These are phyloP conservation scores for Popillia japonica DNA, from an alignment of 1,140 invertebrate genomes.

Conservation along the genomic window DNA sequence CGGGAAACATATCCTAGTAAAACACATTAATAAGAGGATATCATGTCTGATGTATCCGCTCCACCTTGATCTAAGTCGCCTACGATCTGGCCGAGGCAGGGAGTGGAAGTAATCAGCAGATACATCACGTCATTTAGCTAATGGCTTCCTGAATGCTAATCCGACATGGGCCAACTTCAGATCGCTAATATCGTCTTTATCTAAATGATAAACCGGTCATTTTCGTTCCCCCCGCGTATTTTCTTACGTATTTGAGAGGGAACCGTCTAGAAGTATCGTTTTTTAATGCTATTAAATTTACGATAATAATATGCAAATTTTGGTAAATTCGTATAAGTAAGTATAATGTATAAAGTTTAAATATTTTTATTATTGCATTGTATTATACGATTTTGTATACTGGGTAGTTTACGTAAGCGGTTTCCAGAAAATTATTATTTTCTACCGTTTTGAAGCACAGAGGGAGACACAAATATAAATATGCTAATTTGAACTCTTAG, in stretches of 20 bases:
- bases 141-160: constrained; percentile 60
- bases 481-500: too few relatives aligned
- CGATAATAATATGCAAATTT: background rate
- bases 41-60: constrained; percentile 48
- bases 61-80: constrained; percentile 42
- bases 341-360: too few relatives aligned
- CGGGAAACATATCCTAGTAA: constrained; percentile 22
- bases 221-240: constrained; percentile 12
- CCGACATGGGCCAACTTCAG: constrained; percentile 50
- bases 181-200: constrained; percentile 47
- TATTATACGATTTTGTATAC: too few relatives aligned
- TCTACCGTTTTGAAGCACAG: too few relatives aligned
- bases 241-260: background rate
- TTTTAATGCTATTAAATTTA: background rate
- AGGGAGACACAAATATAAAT: too few relatives aligned
- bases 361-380: too few relatives aligned
- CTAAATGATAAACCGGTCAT: constrained; percentile 41
- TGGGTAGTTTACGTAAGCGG: too few relatives aligned
- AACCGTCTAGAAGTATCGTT: background rate
- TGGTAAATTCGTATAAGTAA: too few relatives aligned
- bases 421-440: too few relatives aligned
- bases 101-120: constrained; percentile 56
- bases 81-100: constrained; percentile 41
- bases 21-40: constrained; percentile 46
- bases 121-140: constrained; percentile 60